phyloP scores from a whole-genome alignment of 1,140 invertebrate species.

The Bathynomus jamesi region DNA sequence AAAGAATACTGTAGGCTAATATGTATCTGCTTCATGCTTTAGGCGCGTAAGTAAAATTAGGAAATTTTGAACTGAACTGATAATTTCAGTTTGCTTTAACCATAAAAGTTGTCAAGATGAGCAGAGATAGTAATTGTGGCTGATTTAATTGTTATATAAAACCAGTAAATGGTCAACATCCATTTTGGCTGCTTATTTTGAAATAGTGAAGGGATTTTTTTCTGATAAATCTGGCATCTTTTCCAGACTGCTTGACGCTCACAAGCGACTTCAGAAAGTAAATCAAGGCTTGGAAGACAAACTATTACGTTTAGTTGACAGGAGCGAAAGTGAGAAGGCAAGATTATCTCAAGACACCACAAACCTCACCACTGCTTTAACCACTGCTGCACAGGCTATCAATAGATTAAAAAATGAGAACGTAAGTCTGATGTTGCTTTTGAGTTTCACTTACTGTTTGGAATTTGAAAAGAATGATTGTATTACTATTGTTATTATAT shows the following conservation, averaged over 20 bases:
- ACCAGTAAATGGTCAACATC: too few species aligned
- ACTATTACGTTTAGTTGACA: constrained; percentile 81
- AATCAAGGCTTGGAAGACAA: constrained; percentile 95
- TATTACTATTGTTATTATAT: neutral
- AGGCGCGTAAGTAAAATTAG: too few species aligned
- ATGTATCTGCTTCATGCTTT: too few species aligned
- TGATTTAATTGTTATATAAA: too few species aligned
- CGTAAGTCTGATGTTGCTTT: constrained; percentile 11
- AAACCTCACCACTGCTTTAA: constrained; percentile 69
- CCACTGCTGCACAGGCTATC: constrained; percentile 31
- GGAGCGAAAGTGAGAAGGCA: constrained; percentile 83
- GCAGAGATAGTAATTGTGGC: too few species aligned
- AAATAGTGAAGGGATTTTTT: too few species aligned
- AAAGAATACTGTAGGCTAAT: too few species aligned
- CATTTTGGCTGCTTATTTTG: too few species aligned
- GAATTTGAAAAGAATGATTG: neutral
- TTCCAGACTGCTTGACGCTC: constrained; percentile 73
- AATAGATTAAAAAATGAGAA: constrained; percentile 32
- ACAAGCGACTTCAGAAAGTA: constrained; percentile 86
- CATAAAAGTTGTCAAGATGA: too few species aligned
- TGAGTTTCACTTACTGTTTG: neutral
- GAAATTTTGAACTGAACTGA: too few species aligned
- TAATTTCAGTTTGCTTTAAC: too few species aligned
- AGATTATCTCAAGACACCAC: constrained; percentile 78
- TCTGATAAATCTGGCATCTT: neutral